Percentiles rank a stretch among this genome's conserved stretches.
Evolutionary conservation across 2,113 vertebrate genomes (phyloP).

Genomic region (Microcebus lehilahytsara): DNA sequence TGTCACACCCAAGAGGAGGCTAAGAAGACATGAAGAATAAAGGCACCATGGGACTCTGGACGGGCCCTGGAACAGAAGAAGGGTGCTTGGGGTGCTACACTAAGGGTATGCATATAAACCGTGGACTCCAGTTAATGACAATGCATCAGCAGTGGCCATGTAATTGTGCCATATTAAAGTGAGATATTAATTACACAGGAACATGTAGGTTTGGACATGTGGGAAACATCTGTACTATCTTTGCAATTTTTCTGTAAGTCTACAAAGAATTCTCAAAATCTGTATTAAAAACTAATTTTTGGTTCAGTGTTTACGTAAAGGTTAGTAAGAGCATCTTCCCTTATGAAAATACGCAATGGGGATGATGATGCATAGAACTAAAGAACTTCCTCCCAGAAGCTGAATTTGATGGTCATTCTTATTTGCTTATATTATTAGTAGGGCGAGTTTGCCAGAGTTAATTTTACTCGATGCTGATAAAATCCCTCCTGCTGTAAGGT

Average conservation of each 20-base stretch:
- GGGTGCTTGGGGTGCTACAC: too few relatives aligned
- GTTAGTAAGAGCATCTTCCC: not conserved
- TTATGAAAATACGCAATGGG: accelerated
- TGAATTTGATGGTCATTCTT: too few relatives aligned
- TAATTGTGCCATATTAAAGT: not conserved
- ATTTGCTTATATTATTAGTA: not conserved
- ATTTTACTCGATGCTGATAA: too few relatives aligned
- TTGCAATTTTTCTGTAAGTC: not conserved
- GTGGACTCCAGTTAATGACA: not conserved
- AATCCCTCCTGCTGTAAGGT: too few relatives aligned
- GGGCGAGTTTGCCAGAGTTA: not conserved
- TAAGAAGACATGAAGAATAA: not conserved
- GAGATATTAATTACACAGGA: not conserved
- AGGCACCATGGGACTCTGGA: accelerated
- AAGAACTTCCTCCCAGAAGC: not conserved
- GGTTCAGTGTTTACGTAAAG: not conserved
- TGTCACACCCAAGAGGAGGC: not conserved
- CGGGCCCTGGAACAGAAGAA: not conserved
- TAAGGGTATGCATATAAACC: not conserved
- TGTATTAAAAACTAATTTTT: not conserved
- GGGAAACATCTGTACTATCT: accelerated
- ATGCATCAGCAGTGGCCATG: too few relatives aligned
- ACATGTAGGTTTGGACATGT: accelerated
- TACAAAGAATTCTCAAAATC: not conserved
- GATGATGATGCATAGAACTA: too few relatives aligned